Percentiles rank a stretch among this genome's conserved stretches.
Conservation (phyloP, 2,113 vertebrate species). For the Numida meleagris region DNA sequence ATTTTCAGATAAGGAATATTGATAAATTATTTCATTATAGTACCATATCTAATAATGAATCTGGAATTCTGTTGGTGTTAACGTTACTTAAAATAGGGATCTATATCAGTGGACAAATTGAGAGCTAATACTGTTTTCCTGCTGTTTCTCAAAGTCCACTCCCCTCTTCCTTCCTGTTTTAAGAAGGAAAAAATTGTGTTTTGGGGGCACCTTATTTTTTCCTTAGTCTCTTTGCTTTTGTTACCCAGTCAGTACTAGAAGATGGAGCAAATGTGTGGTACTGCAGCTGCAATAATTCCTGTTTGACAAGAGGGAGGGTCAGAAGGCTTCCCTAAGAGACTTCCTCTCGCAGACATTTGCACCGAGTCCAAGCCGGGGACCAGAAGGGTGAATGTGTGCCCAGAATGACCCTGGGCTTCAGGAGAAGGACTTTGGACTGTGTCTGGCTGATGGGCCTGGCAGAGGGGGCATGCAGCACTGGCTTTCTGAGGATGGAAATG, state of each 20-base stretch:
- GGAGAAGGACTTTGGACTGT: neutral
- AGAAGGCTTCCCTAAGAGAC: neutral
- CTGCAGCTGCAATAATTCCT: neutral
- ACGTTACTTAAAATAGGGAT: neutral
- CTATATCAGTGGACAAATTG: neutral
- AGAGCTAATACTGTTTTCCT: neutral
- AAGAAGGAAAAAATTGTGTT: neutral
- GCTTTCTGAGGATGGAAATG: neutral
- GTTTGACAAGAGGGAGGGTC: neutral
- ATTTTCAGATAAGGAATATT: neutral
- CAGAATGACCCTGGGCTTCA: neutral
- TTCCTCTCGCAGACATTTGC: neutral
- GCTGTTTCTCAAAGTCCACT: neutral
- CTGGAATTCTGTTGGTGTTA: neutral
- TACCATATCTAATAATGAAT: neutral
- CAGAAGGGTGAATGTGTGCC: accelerated
- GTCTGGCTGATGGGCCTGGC: neutral
- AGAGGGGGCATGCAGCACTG: neutral
- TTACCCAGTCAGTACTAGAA: neutral
- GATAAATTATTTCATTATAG: neutral
- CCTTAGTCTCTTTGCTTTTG: neutral
- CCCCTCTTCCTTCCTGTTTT: neutral
- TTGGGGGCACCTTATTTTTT: neutral
- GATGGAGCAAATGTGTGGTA: neutral
- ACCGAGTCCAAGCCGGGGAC: accelerated